Conservation (phyloP, 2,113 vertebrate genomes). For the Dasyprocta punctata region DNA sequence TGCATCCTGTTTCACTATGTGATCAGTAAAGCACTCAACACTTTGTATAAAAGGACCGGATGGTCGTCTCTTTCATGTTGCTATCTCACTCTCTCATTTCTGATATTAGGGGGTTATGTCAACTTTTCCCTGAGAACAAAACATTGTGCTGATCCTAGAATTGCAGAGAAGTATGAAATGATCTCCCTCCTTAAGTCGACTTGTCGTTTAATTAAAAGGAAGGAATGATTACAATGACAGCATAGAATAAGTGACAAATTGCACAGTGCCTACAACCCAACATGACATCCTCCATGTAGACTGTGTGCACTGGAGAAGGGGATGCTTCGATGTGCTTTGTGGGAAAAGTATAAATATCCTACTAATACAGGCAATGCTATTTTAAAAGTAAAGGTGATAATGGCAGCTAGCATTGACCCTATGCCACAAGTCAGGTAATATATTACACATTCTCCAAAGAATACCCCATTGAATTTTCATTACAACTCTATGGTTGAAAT, state of each 20-base stretch:
- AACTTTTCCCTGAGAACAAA: neutral
- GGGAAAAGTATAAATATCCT: neutral
- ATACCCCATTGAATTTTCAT: neutral
- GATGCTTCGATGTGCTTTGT: neutral
- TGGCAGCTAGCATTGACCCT: neutral
- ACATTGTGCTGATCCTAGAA: neutral
- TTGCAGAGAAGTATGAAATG: neutral
- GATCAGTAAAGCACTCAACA: neutral
- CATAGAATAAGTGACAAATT: neutral
- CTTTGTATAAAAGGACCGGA: neutral
- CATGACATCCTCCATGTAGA: neutral
- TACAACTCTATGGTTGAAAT: neutral
- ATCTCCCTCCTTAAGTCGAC: neutral
- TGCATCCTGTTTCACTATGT: neutral
- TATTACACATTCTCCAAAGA: neutral
- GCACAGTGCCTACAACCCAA: neutral
- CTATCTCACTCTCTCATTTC: neutral
- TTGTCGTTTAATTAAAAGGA: neutral
- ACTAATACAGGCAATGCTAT: neutral
- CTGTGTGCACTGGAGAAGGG: neutral
- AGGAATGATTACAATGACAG: neutral
- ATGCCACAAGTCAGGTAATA: neutral
- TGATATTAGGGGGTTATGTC: neutral
- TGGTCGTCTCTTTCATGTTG: conserved; percentile 7
- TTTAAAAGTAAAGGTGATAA: neutral